Percentiles rank a stretch among this genome's conserved stretches.
phyloP scores from a whole-genome alignment of 2,797 vertebrate genomes.

The Nannoperca obscura region DNA sequence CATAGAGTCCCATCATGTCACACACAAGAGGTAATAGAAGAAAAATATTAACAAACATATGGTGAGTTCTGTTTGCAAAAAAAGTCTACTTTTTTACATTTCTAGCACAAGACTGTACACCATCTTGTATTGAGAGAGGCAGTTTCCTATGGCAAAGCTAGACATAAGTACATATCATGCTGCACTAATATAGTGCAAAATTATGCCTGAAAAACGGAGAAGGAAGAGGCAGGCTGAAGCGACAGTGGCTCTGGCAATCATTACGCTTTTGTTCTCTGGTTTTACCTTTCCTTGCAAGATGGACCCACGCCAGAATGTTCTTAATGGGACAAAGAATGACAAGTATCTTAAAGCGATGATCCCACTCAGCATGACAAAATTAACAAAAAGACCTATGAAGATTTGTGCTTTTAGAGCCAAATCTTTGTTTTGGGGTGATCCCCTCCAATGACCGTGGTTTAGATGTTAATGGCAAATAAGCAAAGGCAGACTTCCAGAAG shows the following conservation, averaged over 20 bases:
- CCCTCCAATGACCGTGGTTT: slow-evolving; percentile 42
- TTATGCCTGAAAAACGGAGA: slow-evolving; percentile 87
- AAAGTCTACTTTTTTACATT: slow-evolving; percentile 76
- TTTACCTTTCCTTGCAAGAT: slow-evolving; percentile 12
- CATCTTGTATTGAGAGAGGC: slow-evolving; percentile 91
- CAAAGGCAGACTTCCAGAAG: slow-evolving; percentile 80
- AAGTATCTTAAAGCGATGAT: slow-evolving; percentile 17
- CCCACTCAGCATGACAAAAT: slow-evolving; percentile 25
- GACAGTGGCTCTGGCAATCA: slow-evolving; percentile 50
- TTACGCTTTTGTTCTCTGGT: slow-evolving; percentile 19
- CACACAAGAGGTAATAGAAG: slow-evolving; percentile 83
- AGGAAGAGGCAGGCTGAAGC: slow-evolving; percentile 64
- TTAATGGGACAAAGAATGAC: neutral
- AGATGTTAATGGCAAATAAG: slow-evolving; percentile 68
- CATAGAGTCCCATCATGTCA: slow-evolving; percentile 78
- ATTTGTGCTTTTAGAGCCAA: slow-evolving; percentile 72
- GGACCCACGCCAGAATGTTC: slow-evolving; percentile 30
- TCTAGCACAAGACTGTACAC: slow-evolving; percentile 87
- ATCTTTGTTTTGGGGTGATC: slow-evolving; percentile 6
- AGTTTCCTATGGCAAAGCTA: slow-evolving; percentile 93
- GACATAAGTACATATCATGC: slow-evolving; percentile 93
- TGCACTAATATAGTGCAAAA: slow-evolving; percentile 99
- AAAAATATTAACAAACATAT: slow-evolving; percentile 81
- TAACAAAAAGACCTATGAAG: slow-evolving; percentile 21
- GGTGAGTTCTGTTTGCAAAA: slow-evolving; percentile 77